Conservation (phyloP, 2,113 vertebrate species). For the Pterophyllum scalare region DNA sequence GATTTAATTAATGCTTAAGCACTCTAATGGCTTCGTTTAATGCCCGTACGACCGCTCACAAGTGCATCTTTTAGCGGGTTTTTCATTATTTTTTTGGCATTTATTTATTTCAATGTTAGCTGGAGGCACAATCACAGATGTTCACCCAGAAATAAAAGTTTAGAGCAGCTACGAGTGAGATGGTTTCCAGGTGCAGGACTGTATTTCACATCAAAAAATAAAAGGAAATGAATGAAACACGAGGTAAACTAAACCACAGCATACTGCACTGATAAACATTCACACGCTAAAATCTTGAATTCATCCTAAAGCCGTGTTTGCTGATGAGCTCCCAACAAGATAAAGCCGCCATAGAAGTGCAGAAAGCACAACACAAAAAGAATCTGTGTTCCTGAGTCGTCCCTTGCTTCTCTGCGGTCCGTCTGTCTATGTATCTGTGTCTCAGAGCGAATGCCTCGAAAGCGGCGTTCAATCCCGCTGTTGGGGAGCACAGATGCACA, state of each 20-base stretch:
- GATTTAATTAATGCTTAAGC: slow-evolving; percentile 66
- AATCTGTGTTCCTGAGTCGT: slow-evolving; percentile 45
- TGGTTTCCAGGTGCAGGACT: background rate
- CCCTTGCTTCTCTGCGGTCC: slow-evolving; percentile 43
- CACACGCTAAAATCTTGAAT: background rate
- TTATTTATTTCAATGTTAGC: background rate
- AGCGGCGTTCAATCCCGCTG: slow-evolving; percentile 53
- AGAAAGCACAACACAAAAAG: slow-evolving; percentile 35
- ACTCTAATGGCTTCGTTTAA: slow-evolving; percentile 43
- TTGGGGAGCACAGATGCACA: slow-evolving; percentile 76
- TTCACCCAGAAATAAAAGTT: background rate
- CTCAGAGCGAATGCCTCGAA: slow-evolving; percentile 47
- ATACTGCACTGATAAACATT: slow-evolving; percentile 6
- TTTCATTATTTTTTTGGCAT: slow-evolving; percentile 4
- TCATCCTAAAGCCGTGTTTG: slow-evolving; percentile 28
- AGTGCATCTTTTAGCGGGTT: background rate
- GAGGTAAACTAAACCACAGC: background rate
- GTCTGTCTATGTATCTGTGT: slow-evolving; percentile 66
- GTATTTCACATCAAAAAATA: accelerated
- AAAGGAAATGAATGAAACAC: accelerated
- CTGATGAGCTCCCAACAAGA: slow-evolving; percentile 1
- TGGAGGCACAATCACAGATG: background rate
- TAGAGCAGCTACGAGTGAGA: accelerated
- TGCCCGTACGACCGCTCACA: background rate
- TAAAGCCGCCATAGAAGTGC: slow-evolving; percentile 9